These are phyloP conservation scores for Gerris buenoi DNA, from an alignment of 1,140 invertebrate genomes.

Conservation along the genomic window DNA sequence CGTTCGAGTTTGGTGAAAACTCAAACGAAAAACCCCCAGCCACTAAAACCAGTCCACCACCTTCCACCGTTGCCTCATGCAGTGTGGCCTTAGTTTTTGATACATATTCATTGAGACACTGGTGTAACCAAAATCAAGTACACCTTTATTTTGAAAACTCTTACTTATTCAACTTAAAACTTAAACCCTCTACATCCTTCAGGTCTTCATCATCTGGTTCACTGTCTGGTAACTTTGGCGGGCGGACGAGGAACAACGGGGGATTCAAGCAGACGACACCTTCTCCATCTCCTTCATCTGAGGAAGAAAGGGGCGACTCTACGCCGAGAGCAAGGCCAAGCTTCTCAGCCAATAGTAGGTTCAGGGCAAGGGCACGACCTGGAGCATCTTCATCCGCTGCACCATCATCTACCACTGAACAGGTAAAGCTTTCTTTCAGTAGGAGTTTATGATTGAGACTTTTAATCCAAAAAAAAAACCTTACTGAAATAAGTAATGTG, in stretches of 20 bases:
- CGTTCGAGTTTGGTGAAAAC: too few relatives aligned
- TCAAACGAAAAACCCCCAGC: too few relatives aligned
- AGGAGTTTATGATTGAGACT: not conserved
- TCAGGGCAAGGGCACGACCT: not conserved
- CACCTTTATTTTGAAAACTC: too few relatives aligned
- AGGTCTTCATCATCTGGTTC: not conserved
- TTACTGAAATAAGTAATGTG: too few relatives aligned
- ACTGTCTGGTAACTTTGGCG: not conserved
- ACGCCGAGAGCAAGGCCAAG: not conserved
- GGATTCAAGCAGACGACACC: not conserved
- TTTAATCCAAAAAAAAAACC: too few relatives aligned
- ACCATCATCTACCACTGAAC: not conserved
- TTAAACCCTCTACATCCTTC: not conserved
- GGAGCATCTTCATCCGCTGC: not conserved
- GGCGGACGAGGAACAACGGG: not conserved
- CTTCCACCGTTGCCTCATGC: too few relatives aligned
- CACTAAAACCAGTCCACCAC: too few relatives aligned
- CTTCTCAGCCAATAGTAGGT: not conserved
- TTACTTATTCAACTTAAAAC: too few relatives aligned
- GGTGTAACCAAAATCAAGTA: too few relatives aligned
- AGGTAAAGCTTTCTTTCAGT: not conserved
- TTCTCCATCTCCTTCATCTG: not conserved
- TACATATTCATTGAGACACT: too few relatives aligned
- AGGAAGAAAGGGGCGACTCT: too few relatives aligned
- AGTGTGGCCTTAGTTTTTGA: too few relatives aligned